Evolutionary conservation across 2,888 invertebrate species (phyloP).

Genomic region (Poecilobothrus nobilitatus): DNA sequence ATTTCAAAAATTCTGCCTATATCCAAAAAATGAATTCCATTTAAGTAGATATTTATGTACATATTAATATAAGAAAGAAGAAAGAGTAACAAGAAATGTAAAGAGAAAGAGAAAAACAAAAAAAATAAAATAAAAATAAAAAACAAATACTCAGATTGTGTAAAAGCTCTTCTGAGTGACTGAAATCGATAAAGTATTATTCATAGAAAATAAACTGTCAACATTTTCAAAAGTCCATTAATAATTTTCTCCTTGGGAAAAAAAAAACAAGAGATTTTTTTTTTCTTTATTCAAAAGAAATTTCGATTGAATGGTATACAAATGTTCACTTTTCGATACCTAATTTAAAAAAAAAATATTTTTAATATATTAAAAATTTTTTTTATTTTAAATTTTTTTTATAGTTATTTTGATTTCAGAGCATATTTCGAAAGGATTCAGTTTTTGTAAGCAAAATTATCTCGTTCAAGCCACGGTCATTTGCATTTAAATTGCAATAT

Average conservation of each 20-base stretch:
- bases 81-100: too few relatives aligned
- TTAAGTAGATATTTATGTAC: constrained; percentile 8
- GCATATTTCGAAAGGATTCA: too few relatives aligned
- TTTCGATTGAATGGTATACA: not conserved
- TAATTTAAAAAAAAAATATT: not conserved
- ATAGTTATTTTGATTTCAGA: too few relatives aligned
- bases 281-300: not conserved
- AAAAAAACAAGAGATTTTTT: not conserved
- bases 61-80: constrained; percentile 3
- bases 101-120: not conserved
- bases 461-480: too few relatives aligned
- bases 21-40: constrained; percentile 1
- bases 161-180: constrained; percentile 21
- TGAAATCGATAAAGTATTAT: constrained; percentile 15
- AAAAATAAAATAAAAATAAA: too few relatives aligned
- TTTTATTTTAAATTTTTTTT: too few relatives aligned
- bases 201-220: constrained; percentile 26
- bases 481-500: too few relatives aligned
- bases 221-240: constrained; percentile 29
- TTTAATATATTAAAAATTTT: not conserved
- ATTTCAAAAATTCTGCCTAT: constrained; percentile 8
- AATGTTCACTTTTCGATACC: not conserved
- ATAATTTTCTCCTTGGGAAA: constrained; percentile 21
- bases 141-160: constrained; percentile 19
- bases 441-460: too few relatives aligned